Percentiles rank a stretch among this genome's conserved stretches.
These are phyloP conservation scores for Lepidotrigona ventralis DNA, from an alignment of 1,140 invertebrate species.

Conservation along the genomic window DNA sequence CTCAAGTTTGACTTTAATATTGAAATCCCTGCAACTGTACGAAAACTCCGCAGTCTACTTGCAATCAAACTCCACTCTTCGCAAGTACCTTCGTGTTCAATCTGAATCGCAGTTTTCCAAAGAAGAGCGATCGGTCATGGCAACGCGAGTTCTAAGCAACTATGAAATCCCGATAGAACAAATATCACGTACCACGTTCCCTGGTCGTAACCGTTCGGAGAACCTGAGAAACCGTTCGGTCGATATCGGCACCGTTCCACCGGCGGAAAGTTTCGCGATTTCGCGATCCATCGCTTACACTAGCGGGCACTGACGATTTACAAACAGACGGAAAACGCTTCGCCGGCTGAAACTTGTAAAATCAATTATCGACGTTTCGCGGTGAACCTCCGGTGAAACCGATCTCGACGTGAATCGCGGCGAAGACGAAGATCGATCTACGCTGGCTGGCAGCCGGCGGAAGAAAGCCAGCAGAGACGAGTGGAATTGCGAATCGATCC, in stretches of 20 bases:
- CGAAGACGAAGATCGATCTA: conserved; percentile 46
- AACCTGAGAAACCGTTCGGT: background rate
- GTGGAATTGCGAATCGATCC: conserved; percentile 36
- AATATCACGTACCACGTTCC: conserved; percentile 15
- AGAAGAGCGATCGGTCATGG: conserved; percentile 4
- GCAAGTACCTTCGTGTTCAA: background rate
- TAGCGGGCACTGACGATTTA: conserved; percentile 14
- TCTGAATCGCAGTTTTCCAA: background rate
- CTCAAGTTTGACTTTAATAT: too few species aligned
- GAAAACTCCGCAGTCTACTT: background rate
- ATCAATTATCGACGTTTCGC: conserved; percentile 53
- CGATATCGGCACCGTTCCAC: conserved; percentile 1
- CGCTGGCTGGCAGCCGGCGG: background rate
- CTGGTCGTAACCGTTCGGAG: background rate
- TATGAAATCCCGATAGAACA: conserved; percentile 2
- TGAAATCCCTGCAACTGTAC: too few species aligned
- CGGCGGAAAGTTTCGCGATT: conserved; percentile 4
- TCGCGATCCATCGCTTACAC: conserved; percentile 18
- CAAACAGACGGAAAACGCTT: conserved; percentile 26
- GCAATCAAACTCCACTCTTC: background rate
- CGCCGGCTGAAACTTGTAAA: conserved; percentile 40
- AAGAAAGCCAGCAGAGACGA: background rate
- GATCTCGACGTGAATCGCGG: conserved; percentile 37
- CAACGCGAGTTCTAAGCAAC: too few species aligned
- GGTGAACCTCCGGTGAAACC: conserved; percentile 1